Percentiles rank a stretch among this genome's conserved stretches.
phyloP scores from a whole-genome alignment of 2,113 vertebrate genomes.

The Apeltes quadracus region DNA sequence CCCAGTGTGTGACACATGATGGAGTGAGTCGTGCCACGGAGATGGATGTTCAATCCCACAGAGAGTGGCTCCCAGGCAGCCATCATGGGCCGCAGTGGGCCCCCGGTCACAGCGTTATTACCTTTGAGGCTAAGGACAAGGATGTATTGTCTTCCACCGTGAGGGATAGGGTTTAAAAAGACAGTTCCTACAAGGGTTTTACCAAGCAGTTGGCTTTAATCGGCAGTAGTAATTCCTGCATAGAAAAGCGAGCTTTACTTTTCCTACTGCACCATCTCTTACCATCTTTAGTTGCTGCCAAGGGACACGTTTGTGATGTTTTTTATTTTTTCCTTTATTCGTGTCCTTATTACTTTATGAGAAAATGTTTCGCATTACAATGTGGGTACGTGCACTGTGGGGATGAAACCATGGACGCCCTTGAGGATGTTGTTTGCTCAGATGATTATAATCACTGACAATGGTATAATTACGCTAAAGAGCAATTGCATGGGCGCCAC shows the following conservation, averaged over 20 bases:
- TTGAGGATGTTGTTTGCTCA: slow-evolving; percentile 9
- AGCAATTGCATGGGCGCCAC: background rate
- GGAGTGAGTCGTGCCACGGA: slow-evolving; percentile 65
- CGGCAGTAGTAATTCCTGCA: slow-evolving; percentile 3
- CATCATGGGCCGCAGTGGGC: slow-evolving; percentile 51
- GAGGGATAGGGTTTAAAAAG: slow-evolving; percentile 57
- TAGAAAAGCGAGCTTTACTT: slow-evolving; percentile 7
- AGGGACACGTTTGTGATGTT: slow-evolving; percentile 27
- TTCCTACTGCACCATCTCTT: slow-evolving; percentile 16
- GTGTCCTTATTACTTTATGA: slow-evolving; percentile 14
- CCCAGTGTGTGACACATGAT: slow-evolving; percentile 65
- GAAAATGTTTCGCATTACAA: slow-evolving; percentile 16
- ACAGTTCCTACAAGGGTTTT: slow-evolving; percentile 18
- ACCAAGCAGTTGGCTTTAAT: slow-evolving; percentile 22
- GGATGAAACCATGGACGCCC: slow-evolving; percentile 12
- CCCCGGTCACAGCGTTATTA: slow-evolving; percentile 57
- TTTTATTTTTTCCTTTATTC: slow-evolving; percentile 10
- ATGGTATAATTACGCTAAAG: slow-evolving; percentile 26
- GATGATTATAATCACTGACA: slow-evolving; percentile 30
- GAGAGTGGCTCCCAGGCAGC: slow-evolving; percentile 66
- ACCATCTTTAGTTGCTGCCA: slow-evolving; percentile 18
- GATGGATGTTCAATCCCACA: slow-evolving; percentile 72
- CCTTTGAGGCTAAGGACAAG: slow-evolving; percentile 56
- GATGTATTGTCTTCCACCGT: slow-evolving; percentile 53
- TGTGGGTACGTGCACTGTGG: background rate